Base-by-base conservation (phyloP, 2,113 vertebrate genomes). In the Clarias batrachus region DNA sequence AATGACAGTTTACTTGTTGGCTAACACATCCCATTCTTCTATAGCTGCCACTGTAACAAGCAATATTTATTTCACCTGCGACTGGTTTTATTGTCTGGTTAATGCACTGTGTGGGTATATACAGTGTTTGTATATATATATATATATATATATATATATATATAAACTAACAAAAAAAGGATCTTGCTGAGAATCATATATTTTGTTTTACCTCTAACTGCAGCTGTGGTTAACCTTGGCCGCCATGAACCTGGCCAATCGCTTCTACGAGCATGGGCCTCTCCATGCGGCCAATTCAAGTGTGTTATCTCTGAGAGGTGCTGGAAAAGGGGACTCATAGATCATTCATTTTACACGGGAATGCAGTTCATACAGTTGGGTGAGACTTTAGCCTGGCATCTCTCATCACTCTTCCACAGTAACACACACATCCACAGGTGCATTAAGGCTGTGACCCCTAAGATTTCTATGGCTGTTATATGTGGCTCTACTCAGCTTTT, bases 231-330 rank as follows among this genome's bases (percentile, higher is more conserved):
- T 94, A 93, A 94, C 94, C 93, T 94, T 94, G 91, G 93, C 90
- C 89, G 88, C 84, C 88, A 82, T 87, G 86, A 87, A 91, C 85
- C 77, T 82, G 73, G 88, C 82, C 88, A 80, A 85, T 85, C 83
- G 62, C 83, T 84, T 87, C 86, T 85, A 89, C 85, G 85, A 91
- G 60, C 70, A 92, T 92, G 87, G 91, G 91, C 92, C 92, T 93
- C 92, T 93, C 93, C 89, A 89, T 90, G 91, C 90, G 93, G 88
- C 93, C 94, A 94, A 94, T 95, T 95, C 94, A 92, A 93, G 85
- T 62, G 80, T 94, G 92, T 93, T 91, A 93, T 92, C 90, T 88
- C 84, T 90, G 9, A 85, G 89, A 88, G 88, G 87, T 92, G 88
- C 83, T 77, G 85, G 86, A 85, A 66, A 70, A 74, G 56, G 27